These are phyloP conservation scores for Chloroceryle aenea DNA, from an alignment of 2,113 vertebrate genomes.

Conservation along the genomic window DNA sequence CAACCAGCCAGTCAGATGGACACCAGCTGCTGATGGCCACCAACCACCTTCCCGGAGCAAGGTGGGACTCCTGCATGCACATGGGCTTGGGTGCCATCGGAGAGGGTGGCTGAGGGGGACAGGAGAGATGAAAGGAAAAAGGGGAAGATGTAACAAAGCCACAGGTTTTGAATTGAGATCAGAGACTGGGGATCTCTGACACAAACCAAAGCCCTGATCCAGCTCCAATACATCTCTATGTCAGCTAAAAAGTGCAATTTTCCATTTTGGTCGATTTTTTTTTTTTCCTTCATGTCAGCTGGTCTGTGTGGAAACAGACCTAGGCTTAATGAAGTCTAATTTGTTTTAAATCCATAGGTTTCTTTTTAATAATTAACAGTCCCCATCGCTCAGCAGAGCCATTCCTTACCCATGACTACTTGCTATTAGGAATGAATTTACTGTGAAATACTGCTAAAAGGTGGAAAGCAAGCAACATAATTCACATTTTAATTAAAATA, in stretches of 20 bases:
- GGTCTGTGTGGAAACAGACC: conserved; percentile 10
- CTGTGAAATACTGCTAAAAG: conserved; percentile 61
- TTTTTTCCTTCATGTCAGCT: not conserved
- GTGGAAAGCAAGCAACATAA: conserved; percentile 58
- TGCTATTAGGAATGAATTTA: conserved; percentile 60
- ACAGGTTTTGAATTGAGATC: not conserved
- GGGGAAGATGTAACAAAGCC: not conserved
- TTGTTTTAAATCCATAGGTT: conserved; percentile 62
- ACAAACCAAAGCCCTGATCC: not conserved
- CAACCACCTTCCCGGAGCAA: not conserved
- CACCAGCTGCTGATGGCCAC: not conserved
- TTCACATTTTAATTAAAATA: conserved; percentile 67
- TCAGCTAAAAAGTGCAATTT: not conserved
- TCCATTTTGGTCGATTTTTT: not conserved
- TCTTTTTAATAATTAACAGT: conserved; percentile 66
- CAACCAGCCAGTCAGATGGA: not conserved
- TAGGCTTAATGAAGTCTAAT: conserved; percentile 56
- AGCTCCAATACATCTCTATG: rapidly evolving
- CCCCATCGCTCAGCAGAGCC: conserved; percentile 39
- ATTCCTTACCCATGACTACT: conserved; percentile 47
- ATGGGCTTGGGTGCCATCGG: not conserved
- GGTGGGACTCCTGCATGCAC: rapidly evolving
- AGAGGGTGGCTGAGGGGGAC: rapidly evolving
- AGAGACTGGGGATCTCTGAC: not conserved
- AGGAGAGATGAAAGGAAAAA: not conserved